These are phyloP conservation scores for Zelostemma sp. DNA, from an alignment of 1,140 invertebrate species.

Conservation along the genomic window DNA sequence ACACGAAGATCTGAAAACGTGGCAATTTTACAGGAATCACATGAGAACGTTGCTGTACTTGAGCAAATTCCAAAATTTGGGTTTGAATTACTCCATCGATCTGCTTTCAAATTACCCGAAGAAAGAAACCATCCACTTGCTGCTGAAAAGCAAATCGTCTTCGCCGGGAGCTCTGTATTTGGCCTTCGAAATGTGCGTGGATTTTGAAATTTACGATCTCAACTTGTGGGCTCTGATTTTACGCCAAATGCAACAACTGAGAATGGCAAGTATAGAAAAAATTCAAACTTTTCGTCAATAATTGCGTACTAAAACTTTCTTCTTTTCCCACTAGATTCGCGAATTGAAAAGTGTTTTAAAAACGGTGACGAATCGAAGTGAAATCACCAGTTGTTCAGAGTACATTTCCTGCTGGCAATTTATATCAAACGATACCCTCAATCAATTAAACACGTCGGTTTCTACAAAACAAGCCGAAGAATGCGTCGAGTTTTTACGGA, in stretches of 20 bases:
- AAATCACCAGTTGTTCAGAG: conserved; percentile 52
- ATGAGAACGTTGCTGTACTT: conserved; percentile 61
- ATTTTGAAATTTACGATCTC: conserved; percentile 55
- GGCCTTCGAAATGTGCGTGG: conserved; percentile 56
- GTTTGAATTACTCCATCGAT: conserved; percentile 57
- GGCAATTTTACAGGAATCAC: conserved; percentile 51
- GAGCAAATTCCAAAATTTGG: conserved; percentile 65
- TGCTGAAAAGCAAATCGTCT: conserved; percentile 49
- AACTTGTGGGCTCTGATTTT: conserved; percentile 53
- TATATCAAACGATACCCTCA: conserved; percentile 52
- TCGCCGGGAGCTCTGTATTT: conserved; percentile 44
- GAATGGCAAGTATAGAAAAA: conserved; percentile 38
- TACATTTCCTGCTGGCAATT: conserved; percentile 59
- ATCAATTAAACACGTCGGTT: conserved; percentile 43
- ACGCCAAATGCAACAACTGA: conserved; percentile 50
- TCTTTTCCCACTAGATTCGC: conserved; percentile 35
- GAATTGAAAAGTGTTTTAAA: conserved; percentile 55
- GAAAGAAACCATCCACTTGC: conserved; percentile 54
- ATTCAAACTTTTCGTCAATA: neutral
- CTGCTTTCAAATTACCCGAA: conserved; percentile 59
- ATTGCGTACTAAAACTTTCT: conserved; percentile 17
- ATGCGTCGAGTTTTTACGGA: conserved; percentile 50
- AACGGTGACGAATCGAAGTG: conserved; percentile 43
- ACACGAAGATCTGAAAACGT: neutral
- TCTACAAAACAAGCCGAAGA: conserved; percentile 45